phyloP scores from a whole-genome alignment of 1,140 invertebrate species.

The Drosophila tropicalis region DNA sequence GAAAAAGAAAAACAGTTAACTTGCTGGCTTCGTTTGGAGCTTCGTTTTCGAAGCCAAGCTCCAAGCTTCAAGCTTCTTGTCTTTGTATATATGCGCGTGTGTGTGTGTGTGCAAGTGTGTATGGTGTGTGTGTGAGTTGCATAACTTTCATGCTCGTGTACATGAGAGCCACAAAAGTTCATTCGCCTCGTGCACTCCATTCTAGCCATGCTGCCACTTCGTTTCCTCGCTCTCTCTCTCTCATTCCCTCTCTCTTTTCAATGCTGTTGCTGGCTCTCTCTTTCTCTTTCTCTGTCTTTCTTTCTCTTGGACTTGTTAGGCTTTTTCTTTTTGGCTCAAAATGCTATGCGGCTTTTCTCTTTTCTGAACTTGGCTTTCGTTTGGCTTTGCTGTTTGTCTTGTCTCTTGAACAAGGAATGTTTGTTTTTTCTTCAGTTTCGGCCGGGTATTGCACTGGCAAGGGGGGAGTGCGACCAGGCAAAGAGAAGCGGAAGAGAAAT shows the following conservation, averaged over 20 bases:
- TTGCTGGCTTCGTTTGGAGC: conserved; percentile 52
- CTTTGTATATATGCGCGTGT: conserved; percentile 36
- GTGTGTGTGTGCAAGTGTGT: conserved; percentile 14
- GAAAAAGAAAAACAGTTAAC: conserved; percentile 74
- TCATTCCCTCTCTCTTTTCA: conserved; percentile 11
- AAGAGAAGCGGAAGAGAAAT: conserved; percentile 13
- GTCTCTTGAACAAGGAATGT: conserved; percentile 75
- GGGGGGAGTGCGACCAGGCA: too few relatives aligned
- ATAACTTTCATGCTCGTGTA: conserved; percentile 78
- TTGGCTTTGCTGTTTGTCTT: conserved; percentile 50
- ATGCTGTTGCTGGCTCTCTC: background rate
- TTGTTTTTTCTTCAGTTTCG: conserved; percentile 36
- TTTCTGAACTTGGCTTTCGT: conserved; percentile 73
- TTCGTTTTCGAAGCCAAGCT: conserved; percentile 55
- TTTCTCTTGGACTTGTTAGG: conserved; percentile 41
- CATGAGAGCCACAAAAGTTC: conserved; percentile 72
- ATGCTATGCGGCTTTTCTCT: conserved; percentile 61
- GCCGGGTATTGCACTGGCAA: background rate
- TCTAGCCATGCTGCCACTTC: conserved; percentile 39
- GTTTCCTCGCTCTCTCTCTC: conserved; percentile 20
- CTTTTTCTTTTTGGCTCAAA: conserved; percentile 48
- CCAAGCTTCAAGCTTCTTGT: conserved; percentile 29
- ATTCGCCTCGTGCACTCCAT: conserved; percentile 82
- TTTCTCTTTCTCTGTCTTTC: conserved; percentile 32
- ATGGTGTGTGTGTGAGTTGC: conserved; percentile 54